These are phyloP conservation scores for Spilarctia lutea DNA, from an alignment of 2,888 invertebrate species.

Conservation along the genomic window DNA sequence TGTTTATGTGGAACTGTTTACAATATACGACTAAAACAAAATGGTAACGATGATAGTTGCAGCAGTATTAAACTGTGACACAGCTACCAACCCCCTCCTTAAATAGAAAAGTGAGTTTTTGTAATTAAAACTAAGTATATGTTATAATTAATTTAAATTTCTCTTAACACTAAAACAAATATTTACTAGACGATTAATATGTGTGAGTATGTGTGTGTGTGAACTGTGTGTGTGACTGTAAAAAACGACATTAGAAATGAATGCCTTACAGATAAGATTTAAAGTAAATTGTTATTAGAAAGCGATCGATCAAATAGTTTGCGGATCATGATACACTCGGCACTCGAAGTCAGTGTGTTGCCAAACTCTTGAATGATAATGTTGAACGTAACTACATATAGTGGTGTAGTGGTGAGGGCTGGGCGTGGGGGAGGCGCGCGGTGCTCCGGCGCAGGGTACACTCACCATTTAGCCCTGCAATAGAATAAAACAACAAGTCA, in stretches of 20 bases:
- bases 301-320: not conserved
- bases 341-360: not conserved
- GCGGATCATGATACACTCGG: not conserved
- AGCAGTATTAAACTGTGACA: too few relatives aligned
- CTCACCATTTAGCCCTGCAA: slow-evolving; percentile 82
- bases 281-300: not conserved
- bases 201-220: too few relatives aligned
- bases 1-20: too few relatives aligned
- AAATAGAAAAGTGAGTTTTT: too few relatives aligned
- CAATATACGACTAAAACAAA: too few relatives aligned
- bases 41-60: too few relatives aligned
- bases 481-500: slow-evolving; percentile 47
- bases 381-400: slow-evolving; percentile 4
- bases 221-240: too few relatives aligned
- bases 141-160: too few relatives aligned
- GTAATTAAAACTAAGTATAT: too few relatives aligned
- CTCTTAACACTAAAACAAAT: too few relatives aligned
- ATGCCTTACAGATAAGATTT: not conserved
- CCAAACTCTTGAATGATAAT: slow-evolving; percentile 3
- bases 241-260: not conserved
- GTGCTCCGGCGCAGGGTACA: slow-evolving; percentile 19
- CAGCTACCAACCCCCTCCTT: too few relatives aligned
- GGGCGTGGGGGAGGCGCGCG: not conserved
- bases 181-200: not conserved
- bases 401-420: not conserved